Evolutionary conservation across 1,140 invertebrate genomes (phyloP).

Genomic region (Zaprionus capensis): DNA sequence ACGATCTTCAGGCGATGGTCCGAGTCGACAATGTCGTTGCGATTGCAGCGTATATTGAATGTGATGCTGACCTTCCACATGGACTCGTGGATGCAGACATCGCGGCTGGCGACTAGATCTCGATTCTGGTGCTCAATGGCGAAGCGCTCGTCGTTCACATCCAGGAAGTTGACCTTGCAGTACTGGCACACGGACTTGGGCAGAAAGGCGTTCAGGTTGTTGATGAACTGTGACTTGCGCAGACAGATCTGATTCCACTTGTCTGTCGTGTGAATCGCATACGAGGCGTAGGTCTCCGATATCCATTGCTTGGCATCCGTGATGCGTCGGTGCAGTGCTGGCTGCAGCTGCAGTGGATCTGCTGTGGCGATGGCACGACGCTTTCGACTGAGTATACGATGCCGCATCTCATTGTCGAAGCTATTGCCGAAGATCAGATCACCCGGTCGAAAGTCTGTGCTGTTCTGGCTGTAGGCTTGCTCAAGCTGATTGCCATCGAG

Average conservation of each 20-base stretch:
- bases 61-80: slow-evolving; percentile 92
- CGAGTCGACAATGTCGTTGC: slow-evolving; percentile 88
- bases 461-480: slow-evolving; percentile 61
- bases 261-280: slow-evolving; percentile 91
- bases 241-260: slow-evolving; percentile 91
- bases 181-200: slow-evolving; percentile 89
- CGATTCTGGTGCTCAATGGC: slow-evolving; percentile 91
- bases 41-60: slow-evolving; percentile 88
- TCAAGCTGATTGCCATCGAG: slow-evolving; percentile 64
- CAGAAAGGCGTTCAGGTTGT: slow-evolving; percentile 90
- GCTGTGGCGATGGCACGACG: slow-evolving; percentile 77
- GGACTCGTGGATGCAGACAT: slow-evolving; percentile 91
- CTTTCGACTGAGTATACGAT: slow-evolving; percentile 86
- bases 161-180: slow-evolving; percentile 90
- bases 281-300: slow-evolving; percentile 92
- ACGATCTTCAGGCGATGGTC: slow-evolving; percentile 92
- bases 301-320: slow-evolving; percentile 92
- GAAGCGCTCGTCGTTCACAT: slow-evolving; percentile 91
- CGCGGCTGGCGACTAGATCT: slow-evolving; percentile 91
- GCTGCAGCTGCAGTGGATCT: slow-evolving; percentile 83
- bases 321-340: slow-evolving; percentile 61
- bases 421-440: slow-evolving; percentile 80
- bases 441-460: slow-evolving; percentile 72
- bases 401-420: slow-evolving; percentile 84
- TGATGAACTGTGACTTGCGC: slow-evolving; percentile 91